Conservation (phyloP, 2,113 vertebrate species). For the Parus major region DNA sequence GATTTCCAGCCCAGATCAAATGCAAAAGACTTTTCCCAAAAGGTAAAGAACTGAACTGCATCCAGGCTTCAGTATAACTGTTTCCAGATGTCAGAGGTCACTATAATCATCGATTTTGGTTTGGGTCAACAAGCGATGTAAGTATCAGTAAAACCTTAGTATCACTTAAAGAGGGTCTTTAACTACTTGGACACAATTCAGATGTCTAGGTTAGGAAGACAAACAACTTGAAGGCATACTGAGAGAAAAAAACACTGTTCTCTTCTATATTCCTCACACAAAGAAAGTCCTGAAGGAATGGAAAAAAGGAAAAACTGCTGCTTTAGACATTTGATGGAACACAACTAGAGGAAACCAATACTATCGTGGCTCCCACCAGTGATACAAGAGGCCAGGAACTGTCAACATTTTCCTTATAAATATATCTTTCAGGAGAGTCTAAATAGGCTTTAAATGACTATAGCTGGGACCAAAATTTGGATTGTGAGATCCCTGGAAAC, state of each 20-base stretch:
- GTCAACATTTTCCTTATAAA: slow-evolving; percentile 67
- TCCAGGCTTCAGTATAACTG: background rate
- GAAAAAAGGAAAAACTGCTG: slow-evolving; percentile 42
- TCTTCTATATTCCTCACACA: background rate
- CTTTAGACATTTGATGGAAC: slow-evolving; percentile 55
- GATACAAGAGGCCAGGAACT: slow-evolving; percentile 47
- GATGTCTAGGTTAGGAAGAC: slow-evolving; percentile 6
- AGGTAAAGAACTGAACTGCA: slow-evolving; percentile 19
- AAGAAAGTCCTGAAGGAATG: background rate
- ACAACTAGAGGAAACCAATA: slow-evolving; percentile 60
- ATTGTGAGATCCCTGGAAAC: slow-evolving; percentile 41
- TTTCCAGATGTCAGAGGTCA: slow-evolving; percentile 27
- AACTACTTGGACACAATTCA: slow-evolving; percentile 30
- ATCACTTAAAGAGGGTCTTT: background rate
- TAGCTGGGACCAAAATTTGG: background rate
- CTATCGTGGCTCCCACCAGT: slow-evolving; percentile 8
- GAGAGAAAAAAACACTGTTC: background rate
- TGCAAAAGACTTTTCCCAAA: slow-evolving; percentile 25
- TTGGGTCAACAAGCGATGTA: background rate
- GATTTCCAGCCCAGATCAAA: slow-evolving; percentile 14
- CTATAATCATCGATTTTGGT: background rate
- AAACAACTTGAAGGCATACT: background rate
- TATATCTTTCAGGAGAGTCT: slow-evolving; percentile 35
- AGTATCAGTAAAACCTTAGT: background rate
- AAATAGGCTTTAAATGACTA: slow-evolving; percentile 29